Evolutionary conservation across 64 coral and sea anemone species (phyloP).

Genomic region (Trachythela sp.): DNA sequence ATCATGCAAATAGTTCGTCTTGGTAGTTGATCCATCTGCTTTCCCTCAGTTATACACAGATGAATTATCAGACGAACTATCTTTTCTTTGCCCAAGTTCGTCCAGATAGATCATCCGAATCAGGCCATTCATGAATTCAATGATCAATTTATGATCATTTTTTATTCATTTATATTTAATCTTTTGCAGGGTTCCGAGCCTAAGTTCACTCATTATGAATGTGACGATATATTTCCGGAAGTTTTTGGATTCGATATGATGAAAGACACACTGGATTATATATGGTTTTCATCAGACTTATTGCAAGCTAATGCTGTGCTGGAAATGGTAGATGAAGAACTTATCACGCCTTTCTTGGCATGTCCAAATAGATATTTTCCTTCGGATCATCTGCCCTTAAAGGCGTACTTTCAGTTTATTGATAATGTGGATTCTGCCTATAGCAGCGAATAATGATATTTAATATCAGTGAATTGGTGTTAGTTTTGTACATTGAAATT

Average conservation of each 20-base stretch:
- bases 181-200: conserved; percentile 69
- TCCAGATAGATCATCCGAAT: too few species aligned
- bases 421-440: too few species aligned
- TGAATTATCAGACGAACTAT: too few species aligned
- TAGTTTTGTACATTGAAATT: too few species aligned
- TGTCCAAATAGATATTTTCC: conserved; percentile 58
- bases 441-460: too few species aligned
- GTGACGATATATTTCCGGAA: conserved; percentile 40
- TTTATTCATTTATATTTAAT: too few species aligned
- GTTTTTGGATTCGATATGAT: too few species aligned
- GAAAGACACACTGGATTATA: conserved; percentile 50
- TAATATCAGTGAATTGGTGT: too few species aligned
- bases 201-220: conserved; percentile 37
- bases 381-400: conserved; percentile 71
- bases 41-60: neutral
- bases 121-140: too few species aligned
- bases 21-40: too few species aligned
- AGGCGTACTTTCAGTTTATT: conserved; percentile 46
- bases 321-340: conserved; percentile 39
- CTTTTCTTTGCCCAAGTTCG: too few species aligned
- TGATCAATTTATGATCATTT: too few species aligned
- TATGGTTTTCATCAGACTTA: conserved; percentile 56
- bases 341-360: neutral
- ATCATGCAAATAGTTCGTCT: neutral
- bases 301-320: conserved; percentile 39